Evolutionary conservation across 2,797 vertebrate genomes (phyloP).

Genomic region (Mus caroli): DNA sequence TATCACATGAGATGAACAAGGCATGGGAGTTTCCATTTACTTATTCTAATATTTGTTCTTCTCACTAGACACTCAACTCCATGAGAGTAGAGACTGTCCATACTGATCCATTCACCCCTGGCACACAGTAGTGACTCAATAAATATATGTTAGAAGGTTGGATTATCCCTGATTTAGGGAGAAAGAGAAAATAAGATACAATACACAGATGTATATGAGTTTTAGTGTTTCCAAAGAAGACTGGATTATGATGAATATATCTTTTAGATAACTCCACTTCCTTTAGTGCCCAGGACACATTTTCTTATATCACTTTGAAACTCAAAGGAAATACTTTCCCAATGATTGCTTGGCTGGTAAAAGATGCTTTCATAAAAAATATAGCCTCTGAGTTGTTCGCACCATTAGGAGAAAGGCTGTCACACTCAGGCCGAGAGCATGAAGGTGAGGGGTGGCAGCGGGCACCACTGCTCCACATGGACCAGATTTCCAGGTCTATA

Average conservation of each 20-base stretch:
- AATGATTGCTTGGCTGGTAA: slow-evolving; percentile 5
- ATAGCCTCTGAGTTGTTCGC: background rate
- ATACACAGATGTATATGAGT: background rate
- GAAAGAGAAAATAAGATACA: slow-evolving; percentile 5
- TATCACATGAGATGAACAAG: slow-evolving; percentile 20
- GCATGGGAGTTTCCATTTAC: slow-evolving; percentile 35
- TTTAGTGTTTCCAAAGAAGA: slow-evolving; percentile 35
- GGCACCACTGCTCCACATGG: background rate
- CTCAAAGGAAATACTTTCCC: slow-evolving; percentile 24
- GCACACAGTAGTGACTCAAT: slow-evolving; percentile 64
- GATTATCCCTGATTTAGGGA: slow-evolving; percentile 7
- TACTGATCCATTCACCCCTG: background rate
- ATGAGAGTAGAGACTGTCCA: slow-evolving; percentile 35
- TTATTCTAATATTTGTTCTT: slow-evolving; percentile 47
- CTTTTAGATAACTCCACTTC: slow-evolving; percentile 22
- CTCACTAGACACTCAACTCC: slow-evolving; percentile 31
- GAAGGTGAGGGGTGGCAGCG: background rate
- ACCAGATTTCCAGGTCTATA: background rate
- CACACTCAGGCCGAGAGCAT: background rate
- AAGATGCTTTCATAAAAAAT: slow-evolving; percentile 53
- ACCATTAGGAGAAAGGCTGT: background rate
- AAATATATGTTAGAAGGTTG: slow-evolving; percentile 67
- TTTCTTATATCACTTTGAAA: slow-evolving; percentile 59
- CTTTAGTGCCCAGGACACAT: slow-evolving; percentile 43
- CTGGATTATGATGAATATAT: slow-evolving; percentile 34